phyloP scores from a whole-genome alignment of 2,113 vertebrate species.

The Alexandromys fortis region DNA sequence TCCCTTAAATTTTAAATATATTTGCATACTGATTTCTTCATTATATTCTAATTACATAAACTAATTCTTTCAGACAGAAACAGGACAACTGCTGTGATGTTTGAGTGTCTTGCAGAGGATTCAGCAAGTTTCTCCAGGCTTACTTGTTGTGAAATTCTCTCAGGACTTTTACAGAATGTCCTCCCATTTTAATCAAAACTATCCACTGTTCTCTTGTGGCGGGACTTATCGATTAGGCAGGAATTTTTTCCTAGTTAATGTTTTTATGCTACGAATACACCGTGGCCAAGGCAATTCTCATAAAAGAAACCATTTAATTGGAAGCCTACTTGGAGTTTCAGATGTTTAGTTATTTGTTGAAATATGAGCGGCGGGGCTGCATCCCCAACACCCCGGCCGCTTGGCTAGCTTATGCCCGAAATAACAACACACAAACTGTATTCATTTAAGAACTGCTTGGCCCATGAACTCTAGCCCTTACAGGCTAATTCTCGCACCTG shows the following conservation, averaged over 20 bases:
- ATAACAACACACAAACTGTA: too few species aligned
- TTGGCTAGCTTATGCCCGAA: too few species aligned
- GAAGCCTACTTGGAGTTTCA: not conserved
- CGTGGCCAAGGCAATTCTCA: not conserved
- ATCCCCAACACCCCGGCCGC: too few species aligned
- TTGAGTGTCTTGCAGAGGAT: not conserved
- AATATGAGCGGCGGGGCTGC: too few species aligned
- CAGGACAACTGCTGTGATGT: not conserved
- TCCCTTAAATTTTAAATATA: not conserved
- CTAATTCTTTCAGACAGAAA: not conserved
- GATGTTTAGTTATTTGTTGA: not conserved
- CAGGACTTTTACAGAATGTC: not conserved
- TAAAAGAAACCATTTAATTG: not conserved
- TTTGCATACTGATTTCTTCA: not conserved
- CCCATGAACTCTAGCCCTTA: too few species aligned
- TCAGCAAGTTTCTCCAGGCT: not conserved
- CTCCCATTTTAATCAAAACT: not conserved
- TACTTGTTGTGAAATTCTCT: not conserved
- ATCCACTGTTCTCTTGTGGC: not conserved
- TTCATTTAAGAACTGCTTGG: too few species aligned
- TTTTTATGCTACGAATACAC: not conserved
- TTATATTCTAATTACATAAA: conserved; percentile 19
- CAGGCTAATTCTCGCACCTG: too few species aligned
- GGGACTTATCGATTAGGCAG: not conserved
- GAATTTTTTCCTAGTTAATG: not conserved